Evolutionary conservation across 2,888 invertebrate species (phyloP), one percentile per base, ranked within the genome.

Genomic region (Perizoma affinitatum): DNA sequence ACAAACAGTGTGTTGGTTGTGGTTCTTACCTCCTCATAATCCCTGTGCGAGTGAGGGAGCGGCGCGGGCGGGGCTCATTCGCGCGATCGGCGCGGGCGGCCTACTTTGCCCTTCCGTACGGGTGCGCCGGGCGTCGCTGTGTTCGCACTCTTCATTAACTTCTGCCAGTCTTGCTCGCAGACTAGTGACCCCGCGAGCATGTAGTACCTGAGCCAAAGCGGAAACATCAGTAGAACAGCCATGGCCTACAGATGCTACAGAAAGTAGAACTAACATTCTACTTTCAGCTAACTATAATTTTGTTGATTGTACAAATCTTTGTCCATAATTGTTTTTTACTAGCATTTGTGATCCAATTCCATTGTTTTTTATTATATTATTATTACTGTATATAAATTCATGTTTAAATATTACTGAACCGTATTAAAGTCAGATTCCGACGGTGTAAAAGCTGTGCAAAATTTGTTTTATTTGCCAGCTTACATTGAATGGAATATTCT

Each of bases 141-240:
- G 80, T 94, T 95, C 73, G 95, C 95, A 74, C 93, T 94, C 91
- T 97, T 97, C 88, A 97, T 95, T 83, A 98, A 94, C 92, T 98
- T 98, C 91, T 97, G 97, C 96, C 97, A 98, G 93, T 98, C 98
- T 90, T 97, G 96, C 92, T 98, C 98, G 93, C 98, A 98, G 70
- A 98, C 96, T 83, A 98, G 94, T 82, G 96, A 96, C 71, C 98
- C 98, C 82, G 97, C 96, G 76, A 98, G 93, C 94, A 98, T 95
- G 91, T 97, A 97, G 93, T 97, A 98, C 93, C 95, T 95, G 83
- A 10, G 33, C 10, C 11, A 58, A 36, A 49, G 38, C 9, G 8
- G 10, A 33, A 3, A 42, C 22, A 1, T 44, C 22, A 44, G 6
- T 22, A 42, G n/a, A 42, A 42, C n/a, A n/a, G 5, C 8, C n/a